Percentiles rank a stretch among this genome's conserved stretches.
Conservation (phyloP, 2,113 vertebrate genomes). For the Rhabdornis inornatus region DNA sequence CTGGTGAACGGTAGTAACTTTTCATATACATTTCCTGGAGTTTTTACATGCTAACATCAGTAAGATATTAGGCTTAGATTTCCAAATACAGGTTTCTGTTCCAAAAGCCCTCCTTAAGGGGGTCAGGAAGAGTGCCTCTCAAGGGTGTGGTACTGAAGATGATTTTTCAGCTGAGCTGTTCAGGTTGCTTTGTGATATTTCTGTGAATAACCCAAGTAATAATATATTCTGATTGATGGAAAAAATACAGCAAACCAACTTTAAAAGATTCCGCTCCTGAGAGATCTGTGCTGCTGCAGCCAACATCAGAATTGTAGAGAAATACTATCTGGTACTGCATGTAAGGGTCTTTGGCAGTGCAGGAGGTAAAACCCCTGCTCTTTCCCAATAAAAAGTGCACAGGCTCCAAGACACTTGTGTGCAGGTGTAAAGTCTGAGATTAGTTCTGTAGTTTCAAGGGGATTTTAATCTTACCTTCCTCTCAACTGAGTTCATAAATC, state of each 20-base stretch:
- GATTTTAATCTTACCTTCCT: not conserved
- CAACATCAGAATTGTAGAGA: not conserved
- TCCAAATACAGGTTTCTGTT: not conserved
- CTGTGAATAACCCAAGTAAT: not conserved
- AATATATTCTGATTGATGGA: not conserved
- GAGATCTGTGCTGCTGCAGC: not conserved
- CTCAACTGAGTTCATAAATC: not conserved
- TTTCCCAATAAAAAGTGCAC: not conserved
- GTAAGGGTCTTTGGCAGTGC: not conserved
- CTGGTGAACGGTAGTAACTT: not conserved
- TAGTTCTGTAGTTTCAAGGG: not conserved
- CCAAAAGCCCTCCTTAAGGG: not conserved
- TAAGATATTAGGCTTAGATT: not conserved
- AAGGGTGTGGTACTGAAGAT: not conserved
- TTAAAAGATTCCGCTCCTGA: not conserved
- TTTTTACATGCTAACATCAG: not conserved
- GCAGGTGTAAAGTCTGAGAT: not conserved
- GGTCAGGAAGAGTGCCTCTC: not conserved
- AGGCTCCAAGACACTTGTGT: not conserved
- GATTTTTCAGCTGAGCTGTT: not conserved
- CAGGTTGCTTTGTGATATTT: not conserved
- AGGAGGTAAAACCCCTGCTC: not conserved
- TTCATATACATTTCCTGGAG: not conserved
- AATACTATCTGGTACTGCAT: not conserved
- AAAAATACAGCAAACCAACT: not conserved